Evolutionary conservation across 1,140 invertebrate genomes (phyloP), one percentile per base, ranked within the genome.

Genomic region (Calycopis cecrops): DNA sequence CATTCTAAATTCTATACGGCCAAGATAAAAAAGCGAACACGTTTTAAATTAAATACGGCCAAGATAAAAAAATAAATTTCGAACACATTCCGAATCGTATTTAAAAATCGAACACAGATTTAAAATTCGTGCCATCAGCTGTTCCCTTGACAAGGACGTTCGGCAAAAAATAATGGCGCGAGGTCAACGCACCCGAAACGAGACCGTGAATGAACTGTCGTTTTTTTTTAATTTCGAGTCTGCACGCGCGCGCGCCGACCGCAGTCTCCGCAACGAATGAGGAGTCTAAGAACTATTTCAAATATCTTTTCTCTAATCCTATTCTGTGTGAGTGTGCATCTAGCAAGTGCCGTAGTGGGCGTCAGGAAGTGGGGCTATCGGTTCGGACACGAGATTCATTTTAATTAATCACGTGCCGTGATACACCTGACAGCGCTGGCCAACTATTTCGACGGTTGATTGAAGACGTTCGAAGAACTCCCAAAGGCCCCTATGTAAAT

Each of bases 261-360:
- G 78, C 78, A 69, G 59, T 69, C 76, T 67, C 72, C 65, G 68
- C 73, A 61, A 62, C 78, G 79, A 85, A 79, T 85, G 81, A 79
- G 73, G 71, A 77, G 69, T 55, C 69, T 64, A 63, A 83, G 78
- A 83, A 83, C 74, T 81, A 81, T 82, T 85, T 77, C 79, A 83
- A 82, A 77, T 65, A 82, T 78, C 74, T 79, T 79, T 79, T 72
- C 73, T 79, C 79, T 81, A 82, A 84, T 80, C 75, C 79, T 79
- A 80, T 78, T 71, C 73, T 65, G 70, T 66, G 67, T 67, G 69
- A 73, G 79, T 78, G 76, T 79, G 76, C 69, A 68, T 72, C 70
- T 71, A 44, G 44, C 67, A 71, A 71, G 71, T 74, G 68, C 62
- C 44, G 48, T 64, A 35, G 76, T 77, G 75, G 73, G 77, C 56